A percentile compares a stretch with the other conserved stretches of the same genome.
Conservation (phyloP, 1,140 invertebrate species). For the Drosophila repletoides region DNA sequence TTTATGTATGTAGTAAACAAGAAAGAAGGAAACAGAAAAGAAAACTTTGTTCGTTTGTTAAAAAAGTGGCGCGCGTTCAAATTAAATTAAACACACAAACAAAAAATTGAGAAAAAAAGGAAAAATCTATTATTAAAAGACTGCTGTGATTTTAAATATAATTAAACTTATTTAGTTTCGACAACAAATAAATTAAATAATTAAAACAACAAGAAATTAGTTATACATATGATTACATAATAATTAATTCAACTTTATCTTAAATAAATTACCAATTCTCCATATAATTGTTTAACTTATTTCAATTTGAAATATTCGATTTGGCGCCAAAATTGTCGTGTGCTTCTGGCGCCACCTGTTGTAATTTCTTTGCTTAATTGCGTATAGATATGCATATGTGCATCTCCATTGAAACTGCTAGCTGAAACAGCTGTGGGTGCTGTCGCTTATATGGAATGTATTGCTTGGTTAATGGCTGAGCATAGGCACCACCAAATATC, state of each 20-base stretch:
- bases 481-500: no score
- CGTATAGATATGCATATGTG: no score
- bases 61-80: slow-evolving; percentile 30
- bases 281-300: slow-evolving; percentile 18
- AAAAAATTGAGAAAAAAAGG: slow-evolving; percentile 74
- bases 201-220: slow-evolving; percentile 66
- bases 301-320: not conserved
- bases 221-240: slow-evolving; percentile 68
- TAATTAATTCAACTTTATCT: slow-evolving; percentile 76
- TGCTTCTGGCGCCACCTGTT: not conserved
- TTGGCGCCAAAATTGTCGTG: not conserved
- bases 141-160: slow-evolving; percentile 82
- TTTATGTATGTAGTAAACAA: slow-evolving; percentile 49
- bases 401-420: no score
- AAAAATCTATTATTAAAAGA: slow-evolving; percentile 81
- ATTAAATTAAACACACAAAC: slow-evolving; percentile 51
- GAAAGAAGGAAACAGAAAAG: no score
- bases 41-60: slow-evolving; percentile 63
- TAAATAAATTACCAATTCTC: slow-evolving; percentile 80
- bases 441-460: no score
- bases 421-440: no score
- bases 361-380: no score
- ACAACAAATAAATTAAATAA: slow-evolving; percentile 32
- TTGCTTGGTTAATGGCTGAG: no score
- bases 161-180: slow-evolving; percentile 62